Evolutionary conservation across 2,113 vertebrate species (phyloP).

Genomic region (Microtus richardsoni): DNA sequence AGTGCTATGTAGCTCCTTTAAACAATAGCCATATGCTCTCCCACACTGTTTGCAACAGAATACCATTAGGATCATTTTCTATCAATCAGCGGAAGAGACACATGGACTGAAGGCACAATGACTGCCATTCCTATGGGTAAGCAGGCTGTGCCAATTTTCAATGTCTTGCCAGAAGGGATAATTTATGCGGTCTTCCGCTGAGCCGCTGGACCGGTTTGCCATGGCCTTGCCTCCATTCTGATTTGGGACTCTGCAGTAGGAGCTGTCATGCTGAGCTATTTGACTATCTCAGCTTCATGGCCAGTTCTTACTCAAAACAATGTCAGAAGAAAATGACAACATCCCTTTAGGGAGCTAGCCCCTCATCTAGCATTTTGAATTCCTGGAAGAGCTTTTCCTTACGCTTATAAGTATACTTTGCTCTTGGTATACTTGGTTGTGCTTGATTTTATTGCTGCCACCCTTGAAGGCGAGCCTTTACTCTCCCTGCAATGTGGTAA

Average conservation of each 20-base stretch:
- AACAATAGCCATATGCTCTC: background rate
- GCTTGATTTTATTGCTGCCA: constrained; percentile 25
- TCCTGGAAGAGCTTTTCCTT: background rate
- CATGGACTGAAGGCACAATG: background rate
- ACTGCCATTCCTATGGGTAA: constrained; percentile 14
- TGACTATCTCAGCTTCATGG: constrained; percentile 33
- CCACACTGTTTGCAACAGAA: constrained; percentile 10
- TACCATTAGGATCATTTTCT: background rate
- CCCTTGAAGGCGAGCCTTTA: background rate
- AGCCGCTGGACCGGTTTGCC: background rate
- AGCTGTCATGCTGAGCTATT: constrained; percentile 36
- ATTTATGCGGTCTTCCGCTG: constrained; percentile 13
- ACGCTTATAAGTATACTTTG: background rate
- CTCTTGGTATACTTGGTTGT: background rate
- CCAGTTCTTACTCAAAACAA: constrained; percentile 54
- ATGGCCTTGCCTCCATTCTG: constrained; percentile 4
- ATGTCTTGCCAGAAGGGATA: constrained; percentile 55
- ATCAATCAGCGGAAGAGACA: constrained; percentile 1
- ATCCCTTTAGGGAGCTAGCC: background rate
- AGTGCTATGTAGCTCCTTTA: background rate
- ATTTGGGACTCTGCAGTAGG: background rate
- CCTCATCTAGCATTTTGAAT: constrained; percentile 31
- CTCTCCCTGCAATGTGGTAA: background rate
- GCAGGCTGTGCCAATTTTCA: background rate
- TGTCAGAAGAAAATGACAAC: constrained; percentile 40